Base-by-base conservation (phyloP, 2,797 vertebrate genomes). In the Alcedo atthis region DNA sequence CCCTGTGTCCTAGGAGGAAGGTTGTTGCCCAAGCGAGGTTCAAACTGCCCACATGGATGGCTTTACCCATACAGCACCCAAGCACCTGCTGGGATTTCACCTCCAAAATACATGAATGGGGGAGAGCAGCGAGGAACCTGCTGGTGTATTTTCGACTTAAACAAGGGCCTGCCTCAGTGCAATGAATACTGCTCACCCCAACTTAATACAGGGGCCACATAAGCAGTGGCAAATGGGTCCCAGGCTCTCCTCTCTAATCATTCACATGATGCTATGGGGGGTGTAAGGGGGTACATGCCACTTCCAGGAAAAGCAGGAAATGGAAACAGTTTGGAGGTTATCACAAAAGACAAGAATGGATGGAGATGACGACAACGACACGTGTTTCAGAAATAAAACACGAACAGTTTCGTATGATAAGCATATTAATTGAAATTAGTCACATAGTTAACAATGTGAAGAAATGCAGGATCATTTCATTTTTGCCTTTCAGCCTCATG, bases 351-450 rank as follows among this genome's bases (percentile, higher is more conserved):
- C 32, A 70, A 83, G 89, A 88, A 88, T 76, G 84, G 81, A 75
- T 80, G 76, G 48, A 73, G 89, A 94, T 93, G 95, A 95, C 74
- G 89, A 92, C 94, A 78, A 64, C 21, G 67, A 89, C 95, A 96
- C 85, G 93, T 95, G 94, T 96, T 96, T 94, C 62, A 91, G 92
- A 94, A 96, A 92, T 85, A 85, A 96, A 96, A 96, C 91, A 90
- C 2, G 93, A 96, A 94, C 66, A 82, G 94, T 93, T 97, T 87
- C 91, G 53, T 94, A 96, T 91, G 93, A 97, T 96, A 96, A 96
- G 97, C 97, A 93, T 94, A 92, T 97, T 97, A 97, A 98, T 95
- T 97, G 96, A 97, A 98, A 98, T 97, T 92, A 98, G 96, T 97
- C 96, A 95, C 95, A 97, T 92, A 96, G 96, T 92, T 96, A 97